These are phyloP conservation scores for Poeciliopsis turrubarensis DNA, from an alignment of 2,113 vertebrate species.

Conservation along the genomic window DNA sequence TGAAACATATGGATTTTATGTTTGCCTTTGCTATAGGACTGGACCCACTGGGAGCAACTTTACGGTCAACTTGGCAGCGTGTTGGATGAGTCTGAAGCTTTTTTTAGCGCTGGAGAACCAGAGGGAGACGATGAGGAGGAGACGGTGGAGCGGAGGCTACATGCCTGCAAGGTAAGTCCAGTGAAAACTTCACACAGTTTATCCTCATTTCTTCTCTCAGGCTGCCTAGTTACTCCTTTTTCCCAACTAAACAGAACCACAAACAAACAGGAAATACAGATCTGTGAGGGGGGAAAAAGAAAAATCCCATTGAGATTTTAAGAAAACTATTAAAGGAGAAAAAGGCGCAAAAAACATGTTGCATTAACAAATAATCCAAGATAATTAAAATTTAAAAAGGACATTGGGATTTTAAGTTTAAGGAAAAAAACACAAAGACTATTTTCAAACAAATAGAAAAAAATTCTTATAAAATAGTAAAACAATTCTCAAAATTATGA, in stretches of 20 bases:
- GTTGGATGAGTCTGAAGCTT: constrained; percentile 81
- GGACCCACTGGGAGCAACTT: constrained; percentile 84
- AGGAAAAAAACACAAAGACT: too few relatives aligned
- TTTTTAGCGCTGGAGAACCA: constrained; percentile 76
- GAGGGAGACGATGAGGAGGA: constrained; percentile 64
- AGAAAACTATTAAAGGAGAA: too few relatives aligned
- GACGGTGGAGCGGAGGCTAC: constrained; percentile 75
- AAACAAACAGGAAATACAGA: not conserved
- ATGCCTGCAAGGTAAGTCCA: constrained; percentile 83
- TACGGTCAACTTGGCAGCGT: constrained; percentile 75
- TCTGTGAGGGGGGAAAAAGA: not conserved
- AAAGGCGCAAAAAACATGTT: too few relatives aligned
- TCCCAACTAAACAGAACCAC: not conserved
- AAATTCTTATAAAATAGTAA: too few relatives aligned
- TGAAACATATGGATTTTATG: constrained; percentile 6
- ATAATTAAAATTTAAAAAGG: too few relatives aligned
- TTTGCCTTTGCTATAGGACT: constrained; percentile 76
- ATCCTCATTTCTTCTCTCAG: not conserved
- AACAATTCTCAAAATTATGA: too few relatives aligned
- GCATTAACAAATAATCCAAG: too few relatives aligned
- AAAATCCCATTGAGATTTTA: too few relatives aligned
- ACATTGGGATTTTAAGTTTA: too few relatives aligned
- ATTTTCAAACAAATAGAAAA: too few relatives aligned
- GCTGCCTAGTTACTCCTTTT: not conserved
- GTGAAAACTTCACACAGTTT: not conserved